Conservation (phyloP, 2,113 vertebrate species). For the Urocolius indicus region DNA sequence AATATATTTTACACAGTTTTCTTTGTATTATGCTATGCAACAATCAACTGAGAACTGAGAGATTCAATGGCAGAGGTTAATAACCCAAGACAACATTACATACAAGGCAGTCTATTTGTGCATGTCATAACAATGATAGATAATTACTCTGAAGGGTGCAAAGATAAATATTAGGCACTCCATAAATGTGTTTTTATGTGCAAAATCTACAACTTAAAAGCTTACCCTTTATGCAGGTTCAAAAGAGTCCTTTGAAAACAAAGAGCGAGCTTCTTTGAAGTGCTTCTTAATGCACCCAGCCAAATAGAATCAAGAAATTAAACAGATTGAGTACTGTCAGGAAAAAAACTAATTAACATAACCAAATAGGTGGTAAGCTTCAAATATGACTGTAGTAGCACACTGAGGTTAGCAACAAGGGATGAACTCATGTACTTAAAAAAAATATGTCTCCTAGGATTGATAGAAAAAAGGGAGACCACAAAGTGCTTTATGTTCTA, state of each 20-base stretch:
- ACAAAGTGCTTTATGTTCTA: neutral
- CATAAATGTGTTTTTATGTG: neutral
- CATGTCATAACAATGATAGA: neutral
- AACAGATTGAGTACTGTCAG: neutral
- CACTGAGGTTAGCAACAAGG: neutral
- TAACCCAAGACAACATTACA: neutral
- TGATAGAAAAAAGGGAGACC: neutral
- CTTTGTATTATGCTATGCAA: neutral
- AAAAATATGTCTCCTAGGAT: neutral
- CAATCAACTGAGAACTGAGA: neutral
- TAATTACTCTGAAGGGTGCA: neutral
- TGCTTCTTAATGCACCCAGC: neutral
- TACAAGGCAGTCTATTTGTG: slow-evolving; percentile 1
- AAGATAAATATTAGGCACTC: neutral
- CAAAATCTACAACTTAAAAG: slow-evolving; percentile 7
- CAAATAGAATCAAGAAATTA: slow-evolving; percentile 14
- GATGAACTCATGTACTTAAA: neutral
- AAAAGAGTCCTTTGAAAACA: slow-evolving; percentile 34
- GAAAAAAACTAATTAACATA: neutral
- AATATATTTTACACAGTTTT: neutral
- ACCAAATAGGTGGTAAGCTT: neutral
- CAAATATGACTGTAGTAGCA: neutral
- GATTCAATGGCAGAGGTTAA: neutral
- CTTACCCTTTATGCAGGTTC: neutral
- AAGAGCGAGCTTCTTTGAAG: neutral